Evolutionary conservation across 2,797 vertebrate species (phyloP), one percentile per base, ranked within the genome.

Genomic region (Rhyacichthys aspro): DNA sequence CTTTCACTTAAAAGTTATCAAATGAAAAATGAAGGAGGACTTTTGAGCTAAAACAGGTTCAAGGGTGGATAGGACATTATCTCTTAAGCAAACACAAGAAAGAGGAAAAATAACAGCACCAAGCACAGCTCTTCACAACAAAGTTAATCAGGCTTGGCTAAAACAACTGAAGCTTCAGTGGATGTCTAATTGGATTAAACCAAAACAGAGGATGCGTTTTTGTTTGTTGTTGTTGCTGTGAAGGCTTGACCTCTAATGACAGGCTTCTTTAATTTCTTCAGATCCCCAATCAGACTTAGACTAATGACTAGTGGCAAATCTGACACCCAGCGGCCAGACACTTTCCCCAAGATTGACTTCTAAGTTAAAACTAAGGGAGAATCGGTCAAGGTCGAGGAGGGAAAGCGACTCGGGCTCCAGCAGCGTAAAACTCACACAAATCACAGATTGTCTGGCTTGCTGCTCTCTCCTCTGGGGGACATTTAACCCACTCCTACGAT

Each of bases 101-200:
- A 55, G 45, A 52, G 34, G 32, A 63, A 74, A 74, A 83, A 74
- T 70, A 85, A 73, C 66, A 64, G 65, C 53, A 85, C 72, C 78
- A 81, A 78, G 76, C 72, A n/a, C 16, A 66, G 78, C 81, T 71
- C 77, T 78, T 81, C 82, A 87, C 81, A 83, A 85, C 82, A 86
- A 82, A 84, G 79, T 86, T 87, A 89, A 91, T 90, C 86, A 86
- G 72, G 74, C 88, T 84, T 90, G 82, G 68, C 76, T 68, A 87
- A 86, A 88, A 89, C 85, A 88, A 85, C 76, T 67, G 67, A 84
- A 79, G 86, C 85, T 86, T 87, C 86, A 88, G 75, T 82, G 86
- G 81, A 82, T 88, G 87, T 87, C 86, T 88, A 89, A 90, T 90
- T 91, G 82, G 86, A 90, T 91, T 90, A 90, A 89, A 88, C 76